A percentile compares a stretch with the other conserved stretches of the same genome.
phyloP scores from a whole-genome alignment of 1,140 invertebrate genomes.

The Tenebrio molitor region DNA sequence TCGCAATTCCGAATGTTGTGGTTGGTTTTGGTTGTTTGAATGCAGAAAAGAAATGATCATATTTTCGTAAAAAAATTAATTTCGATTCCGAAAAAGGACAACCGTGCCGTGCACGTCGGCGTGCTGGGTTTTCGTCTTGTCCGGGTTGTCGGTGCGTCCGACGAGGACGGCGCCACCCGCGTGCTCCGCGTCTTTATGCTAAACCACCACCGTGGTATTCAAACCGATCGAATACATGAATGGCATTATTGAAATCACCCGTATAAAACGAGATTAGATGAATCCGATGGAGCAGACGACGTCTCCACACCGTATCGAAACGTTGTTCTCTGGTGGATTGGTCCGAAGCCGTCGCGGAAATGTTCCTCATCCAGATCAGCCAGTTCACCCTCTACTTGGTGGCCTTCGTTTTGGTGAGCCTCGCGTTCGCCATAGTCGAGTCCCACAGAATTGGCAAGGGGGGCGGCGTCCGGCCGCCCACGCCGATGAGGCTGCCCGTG shows the following conservation, averaged over 20 bases:
- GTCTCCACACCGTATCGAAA: constrained; percentile 9
- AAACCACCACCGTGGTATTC: constrained; percentile 25
- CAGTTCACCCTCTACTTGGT: constrained; percentile 37
- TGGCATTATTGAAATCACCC: constrained; percentile 44
- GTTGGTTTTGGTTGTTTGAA: too few relatives aligned
- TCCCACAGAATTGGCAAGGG: background rate
- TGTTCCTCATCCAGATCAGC: constrained; percentile 25
- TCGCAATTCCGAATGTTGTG: too few relatives aligned
- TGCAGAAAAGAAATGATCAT: too few relatives aligned
- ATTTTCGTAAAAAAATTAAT: too few relatives aligned
- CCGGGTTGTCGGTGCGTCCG: too few relatives aligned
- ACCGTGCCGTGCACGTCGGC: too few relatives aligned
- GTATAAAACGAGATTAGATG: constrained; percentile 31
- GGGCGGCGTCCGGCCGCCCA: constrained; percentile 65
- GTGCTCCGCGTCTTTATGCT: background rate
- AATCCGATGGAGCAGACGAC: constrained; percentile 30
- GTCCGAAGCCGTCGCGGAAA: background rate
- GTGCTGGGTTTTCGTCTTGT: too few relatives aligned
- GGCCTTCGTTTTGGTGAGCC: background rate
- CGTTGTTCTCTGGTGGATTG: constrained; percentile 47
- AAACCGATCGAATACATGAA: constrained; percentile 46
- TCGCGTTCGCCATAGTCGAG: constrained; percentile 21
- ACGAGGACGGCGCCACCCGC: background rate
- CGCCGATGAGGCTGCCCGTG: constrained; percentile 72
- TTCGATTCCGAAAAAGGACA: too few relatives aligned